Base-by-base conservation (phyloP, 1,140 invertebrate genomes). In the Brachionus manjavacas region DNA sequence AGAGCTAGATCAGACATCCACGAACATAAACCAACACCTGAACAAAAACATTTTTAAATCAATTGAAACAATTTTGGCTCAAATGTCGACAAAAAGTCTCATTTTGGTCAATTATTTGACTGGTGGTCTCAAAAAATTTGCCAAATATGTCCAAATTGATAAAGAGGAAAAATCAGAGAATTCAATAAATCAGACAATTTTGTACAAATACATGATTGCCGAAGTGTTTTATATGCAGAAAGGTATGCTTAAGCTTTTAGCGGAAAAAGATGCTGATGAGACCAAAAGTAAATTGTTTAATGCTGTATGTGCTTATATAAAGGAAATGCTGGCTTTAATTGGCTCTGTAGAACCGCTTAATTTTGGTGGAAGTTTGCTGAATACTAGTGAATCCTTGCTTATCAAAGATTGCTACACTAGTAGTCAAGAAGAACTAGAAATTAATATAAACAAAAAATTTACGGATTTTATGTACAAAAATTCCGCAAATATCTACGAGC, bases 191-290 rank as follows among this genome's bases (percentile, higher is more conserved):
- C 31, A 41, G 31, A 20, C 68, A 3, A 41, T 72, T 39, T 20
- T 39, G 68, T 72, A 39, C n/a, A 72, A 72, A 16, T 72, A 72
- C 35, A 43, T 72, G 68, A 72, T 72, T 72, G 68, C 28, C n/a
- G 68, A 41, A 39, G 35, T 72, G 14, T 39, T 20, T 72, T 72
- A 41, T 41, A 39, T 41, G 31, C 31, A 72, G 12, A 41, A 72
- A 39, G 35, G 14, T 23, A 16, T 60, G 52, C 52, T 60, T 20
- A 60, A 60, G 20, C 52, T 20, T 60, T 9, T 60, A 20, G n/a
- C 43, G 4, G 43, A 46, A 8, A 60, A 60, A 25, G 52, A 60
- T 20, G n/a, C 52, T 7, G 16, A 60, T 8, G 52, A 60, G 20
- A 16, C 20, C 8, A 20, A 20, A 20, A 9, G 8, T 8, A 4